Percentiles rank a stretch among this genome's conserved stretches.
phyloP scores from a whole-genome alignment of 2,113 vertebrate species.

The Morone saxatilis region DNA sequence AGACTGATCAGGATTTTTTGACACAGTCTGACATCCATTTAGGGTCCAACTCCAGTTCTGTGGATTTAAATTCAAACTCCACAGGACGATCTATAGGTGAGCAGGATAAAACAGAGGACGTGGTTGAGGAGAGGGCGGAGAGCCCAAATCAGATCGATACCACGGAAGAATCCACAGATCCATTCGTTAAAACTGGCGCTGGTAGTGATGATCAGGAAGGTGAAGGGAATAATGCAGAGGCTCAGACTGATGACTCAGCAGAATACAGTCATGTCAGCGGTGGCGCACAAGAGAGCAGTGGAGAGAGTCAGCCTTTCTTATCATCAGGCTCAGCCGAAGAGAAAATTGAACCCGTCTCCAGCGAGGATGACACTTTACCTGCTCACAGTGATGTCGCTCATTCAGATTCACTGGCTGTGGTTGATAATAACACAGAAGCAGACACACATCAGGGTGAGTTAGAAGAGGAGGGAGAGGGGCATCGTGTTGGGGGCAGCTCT shows the following conservation, averaged over 20 bases:
- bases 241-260: constrained; percentile 5
- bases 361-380: constrained; percentile 2
- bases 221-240: background rate
- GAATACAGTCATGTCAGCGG: background rate
- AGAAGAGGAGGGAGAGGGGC: background rate
- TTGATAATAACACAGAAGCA: constrained; percentile 11
- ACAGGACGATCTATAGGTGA: background rate
- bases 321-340: background rate
- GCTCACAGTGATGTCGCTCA: background rate
- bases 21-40: background rate
- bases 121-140: background rate
- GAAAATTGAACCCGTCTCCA: background rate
- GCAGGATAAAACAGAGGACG: background rate
- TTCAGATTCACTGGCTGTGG: background rate
- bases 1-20: background rate
- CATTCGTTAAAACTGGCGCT: accelerated
- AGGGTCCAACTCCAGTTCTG: background rate
- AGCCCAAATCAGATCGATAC: background rate
- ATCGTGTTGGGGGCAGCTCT: background rate
- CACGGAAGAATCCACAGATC: constrained; percentile 6
- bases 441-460: constrained; percentile 1
- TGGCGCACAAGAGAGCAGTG: background rate
- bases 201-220: background rate
- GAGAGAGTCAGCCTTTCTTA: background rate
- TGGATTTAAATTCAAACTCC: constrained; percentile 6